Conservation (phyloP, 2,797 vertebrate genomes). For the Sylvilagus floridanus region DNA sequence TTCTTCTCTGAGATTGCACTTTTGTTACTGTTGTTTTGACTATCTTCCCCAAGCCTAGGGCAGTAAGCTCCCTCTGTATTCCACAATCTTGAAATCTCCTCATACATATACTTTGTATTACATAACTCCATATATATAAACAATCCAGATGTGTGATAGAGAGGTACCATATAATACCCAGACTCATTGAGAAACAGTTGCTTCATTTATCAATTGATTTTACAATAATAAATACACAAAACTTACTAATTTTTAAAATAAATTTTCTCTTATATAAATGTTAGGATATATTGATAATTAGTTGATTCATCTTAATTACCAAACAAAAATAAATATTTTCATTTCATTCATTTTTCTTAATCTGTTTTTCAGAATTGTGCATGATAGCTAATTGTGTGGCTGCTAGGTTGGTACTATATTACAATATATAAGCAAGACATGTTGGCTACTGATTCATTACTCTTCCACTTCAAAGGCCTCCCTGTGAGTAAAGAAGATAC, state of each 20-base stretch:
- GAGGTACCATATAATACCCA: neutral
- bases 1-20: too few relatives aligned
- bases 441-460: neutral
- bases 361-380: neutral
- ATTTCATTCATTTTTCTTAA: neutral
- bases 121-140: neutral
- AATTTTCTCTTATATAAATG: neutral
- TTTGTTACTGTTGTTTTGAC: too few relatives aligned
- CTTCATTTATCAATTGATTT: neutral
- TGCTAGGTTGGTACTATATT: neutral
- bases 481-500: constrained; percentile 40
- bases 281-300: neutral
- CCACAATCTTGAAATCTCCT: neutral
- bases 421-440: neutral
- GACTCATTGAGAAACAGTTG: neutral
- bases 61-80: too few relatives aligned
- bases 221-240: neutral
- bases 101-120: too few relatives aligned
- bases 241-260: neutral
- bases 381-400: neutral
- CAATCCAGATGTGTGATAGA: neutral
- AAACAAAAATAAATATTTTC: neutral
- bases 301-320: constrained; percentile 1
- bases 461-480: constrained; percentile 10
- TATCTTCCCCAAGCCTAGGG: too few relatives aligned